Evolutionary conservation across 2,888 invertebrate species (phyloP).

Genomic region (Cetonia aurata): DNA sequence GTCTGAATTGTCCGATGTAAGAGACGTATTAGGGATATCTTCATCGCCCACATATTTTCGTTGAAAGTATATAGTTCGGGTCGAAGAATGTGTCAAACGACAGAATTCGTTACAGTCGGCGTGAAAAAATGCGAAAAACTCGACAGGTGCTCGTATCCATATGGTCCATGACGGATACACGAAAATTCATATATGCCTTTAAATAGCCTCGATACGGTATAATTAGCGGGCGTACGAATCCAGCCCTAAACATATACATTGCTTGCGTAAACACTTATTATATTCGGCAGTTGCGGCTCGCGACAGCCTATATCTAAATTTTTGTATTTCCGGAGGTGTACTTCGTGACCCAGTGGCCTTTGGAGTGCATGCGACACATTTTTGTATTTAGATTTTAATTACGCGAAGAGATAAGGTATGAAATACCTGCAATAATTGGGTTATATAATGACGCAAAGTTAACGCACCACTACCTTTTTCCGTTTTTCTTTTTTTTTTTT

Average conservation of each 20-base stretch:
- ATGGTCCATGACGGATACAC: slow-evolving; percentile 46
- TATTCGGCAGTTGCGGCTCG: slow-evolving; percentile 41
- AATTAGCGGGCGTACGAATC: slow-evolving; percentile 49
- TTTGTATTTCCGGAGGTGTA: slow-evolving; percentile 47
- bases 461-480: no score
- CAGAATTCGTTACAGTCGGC: slow-evolving; percentile 39
- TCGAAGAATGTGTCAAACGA: slow-evolving; percentile 26
- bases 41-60: slow-evolving; percentile 17
- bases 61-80: slow-evolving; percentile 11
- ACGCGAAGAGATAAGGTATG: not conserved
- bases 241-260: slow-evolving; percentile 48
- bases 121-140: slow-evolving; percentile 40
- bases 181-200: slow-evolving; percentile 40
- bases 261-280: slow-evolving; percentile 44
- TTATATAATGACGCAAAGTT: not conserved
- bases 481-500: no score
- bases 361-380: slow-evolving; percentile 12
- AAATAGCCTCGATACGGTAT: slow-evolving; percentile 47
- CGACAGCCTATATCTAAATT: slow-evolving; percentile 44
- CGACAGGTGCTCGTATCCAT: slow-evolving; percentile 51
- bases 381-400: not conserved
- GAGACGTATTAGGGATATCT: not conserved
- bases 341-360: slow-evolving; percentile 44
- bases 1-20: slow-evolving; percentile 15
- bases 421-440: not conserved